These are phyloP conservation scores for Muschampia staudingeri DNA, from an alignment of 2,888 invertebrate species.

Conservation along the genomic window DNA sequence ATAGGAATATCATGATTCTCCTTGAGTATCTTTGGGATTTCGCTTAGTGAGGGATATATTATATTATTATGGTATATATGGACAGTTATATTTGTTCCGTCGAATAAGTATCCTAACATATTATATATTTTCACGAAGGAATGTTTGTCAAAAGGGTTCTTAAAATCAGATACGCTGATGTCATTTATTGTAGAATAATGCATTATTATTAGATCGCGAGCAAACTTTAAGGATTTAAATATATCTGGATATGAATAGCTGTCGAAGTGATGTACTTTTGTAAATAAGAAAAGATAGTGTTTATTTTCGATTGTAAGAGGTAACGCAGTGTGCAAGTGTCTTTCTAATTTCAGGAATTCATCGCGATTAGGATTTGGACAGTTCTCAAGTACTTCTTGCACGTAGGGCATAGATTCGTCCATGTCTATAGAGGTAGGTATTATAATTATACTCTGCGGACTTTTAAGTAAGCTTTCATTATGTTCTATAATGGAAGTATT, in stretches of 20 bases:
- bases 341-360: slow-evolving; percentile 44
- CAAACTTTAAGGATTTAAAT: neutral
- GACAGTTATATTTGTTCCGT: slow-evolving; percentile 6
- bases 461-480: slow-evolving; percentile 40
- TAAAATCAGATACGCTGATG: slow-evolving; percentile 42
- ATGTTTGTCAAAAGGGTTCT: slow-evolving; percentile 48
- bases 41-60: slow-evolving; percentile 16
- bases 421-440: slow-evolving; percentile 49
- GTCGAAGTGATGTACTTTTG: slow-evolving; percentile 51
- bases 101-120: slow-evolving; percentile 28
- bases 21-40: slow-evolving; percentile 38
- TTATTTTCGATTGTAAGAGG: slow-evolving; percentile 40
- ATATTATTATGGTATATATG: slow-evolving; percentile 31
- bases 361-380: slow-evolving; percentile 13
- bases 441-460: slow-evolving; percentile 33
- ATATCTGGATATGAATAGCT: slow-evolving; percentile 13
- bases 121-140: slow-evolving; percentile 52
- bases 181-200: neutral
- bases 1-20: slow-evolving; percentile 57
- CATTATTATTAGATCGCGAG: slow-evolving; percentile 34
- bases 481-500: slow-evolving; percentile 40
- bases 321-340: slow-evolving; percentile 35
- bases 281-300: slow-evolving; percentile 42
- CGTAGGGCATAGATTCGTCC: slow-evolving; percentile 50
- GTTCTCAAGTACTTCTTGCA: slow-evolving; percentile 41